Conservation (phyloP, 2,888 invertebrate species). For the Scaptomyza caliginosa region DNA sequence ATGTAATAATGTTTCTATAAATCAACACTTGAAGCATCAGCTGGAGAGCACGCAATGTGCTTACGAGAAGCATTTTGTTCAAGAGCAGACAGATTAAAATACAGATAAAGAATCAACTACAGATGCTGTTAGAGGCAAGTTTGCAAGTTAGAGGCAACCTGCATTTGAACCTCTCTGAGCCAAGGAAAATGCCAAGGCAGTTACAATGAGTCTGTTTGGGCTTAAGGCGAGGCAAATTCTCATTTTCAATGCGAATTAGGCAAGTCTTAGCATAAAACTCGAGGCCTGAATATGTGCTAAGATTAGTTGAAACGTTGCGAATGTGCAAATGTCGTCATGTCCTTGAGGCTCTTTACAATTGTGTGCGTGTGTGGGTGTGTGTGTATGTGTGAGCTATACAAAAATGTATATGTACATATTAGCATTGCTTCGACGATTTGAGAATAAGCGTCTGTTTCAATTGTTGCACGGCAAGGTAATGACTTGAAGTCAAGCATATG, state of each 20-base stretch:
- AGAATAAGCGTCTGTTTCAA: constrained; percentile 8
- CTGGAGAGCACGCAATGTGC: no score
- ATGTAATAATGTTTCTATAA: background rate
- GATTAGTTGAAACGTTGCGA: constrained; percentile 12
- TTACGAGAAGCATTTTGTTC: no score
- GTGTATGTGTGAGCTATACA: constrained; percentile 6
- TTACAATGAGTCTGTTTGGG: constrained; percentile 21
- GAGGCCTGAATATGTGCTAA: constrained; percentile 20
- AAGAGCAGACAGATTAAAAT: background rate
- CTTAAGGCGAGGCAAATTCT: constrained; percentile 41
- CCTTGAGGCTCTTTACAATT: no score
- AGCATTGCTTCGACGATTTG: constrained; percentile 9
- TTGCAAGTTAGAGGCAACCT: no score
- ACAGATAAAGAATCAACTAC: background rate
- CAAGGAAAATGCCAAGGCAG: constrained; percentile 22
- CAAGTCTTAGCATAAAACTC: constrained; percentile 29
- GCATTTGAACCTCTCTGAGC: background rate
- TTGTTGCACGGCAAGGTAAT: constrained; percentile 8
- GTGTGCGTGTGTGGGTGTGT: background rate
- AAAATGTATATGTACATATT: constrained; percentile 17
- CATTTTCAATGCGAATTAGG: constrained; percentile 53
- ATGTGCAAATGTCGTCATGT: constrained; percentile 29
- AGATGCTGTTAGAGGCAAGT: background rate
- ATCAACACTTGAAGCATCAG: background rate
- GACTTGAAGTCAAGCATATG: constrained; percentile 1